Evolutionary conservation across 2,888 invertebrate species (phyloP), one percentile per base, ranked within the genome.

Genomic region (Chrysolina haemoptera): DNA sequence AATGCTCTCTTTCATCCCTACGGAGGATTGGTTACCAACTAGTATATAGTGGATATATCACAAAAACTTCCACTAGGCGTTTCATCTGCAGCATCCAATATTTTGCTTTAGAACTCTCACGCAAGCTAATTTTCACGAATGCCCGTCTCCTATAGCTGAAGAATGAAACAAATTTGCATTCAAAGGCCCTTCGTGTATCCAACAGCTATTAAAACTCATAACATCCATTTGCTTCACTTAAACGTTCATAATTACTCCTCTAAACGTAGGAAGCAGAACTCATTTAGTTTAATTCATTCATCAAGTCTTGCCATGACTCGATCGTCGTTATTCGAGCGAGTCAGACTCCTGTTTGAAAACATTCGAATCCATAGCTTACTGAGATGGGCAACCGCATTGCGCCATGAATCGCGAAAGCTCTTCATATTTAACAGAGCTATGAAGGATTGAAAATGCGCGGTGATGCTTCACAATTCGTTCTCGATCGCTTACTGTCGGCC

Each of bases 191-290:
- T 20, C 53, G 20, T 53, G 20, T 12, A 53, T 53, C 18, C 18
- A 22, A 14, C 20, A 18, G 12, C 53, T 53, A 53, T 22, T 20
- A 14, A 59, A 27, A 35, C 59, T 27, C 59, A 59, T 9, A 59
- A 35, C 59, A 27, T 35, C n/a, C 27, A 35, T 59, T 35, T n/a
- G 14, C 1, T 14, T 14, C 8, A 35, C 53, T 12, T 20, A 43
- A 68, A 55, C 63, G 68, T 35, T 68, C 27, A 72, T 68, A 72
- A 72, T 72, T 72, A 72, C 72, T 68, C 27, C 53, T 68, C 41
- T 63, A 53, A 72, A 72, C 64, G 55, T 20, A 72, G 63, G 68
- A 55, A 68, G 63, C 64, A 27, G 50, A 72, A 63, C 67, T 68
- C 62, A 62, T 64, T 63, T 55, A 50, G 20, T 55, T 41, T 68